Base-by-base conservation (phyloP, 2,888 invertebrate species). In the Rutpela maculata region DNA sequence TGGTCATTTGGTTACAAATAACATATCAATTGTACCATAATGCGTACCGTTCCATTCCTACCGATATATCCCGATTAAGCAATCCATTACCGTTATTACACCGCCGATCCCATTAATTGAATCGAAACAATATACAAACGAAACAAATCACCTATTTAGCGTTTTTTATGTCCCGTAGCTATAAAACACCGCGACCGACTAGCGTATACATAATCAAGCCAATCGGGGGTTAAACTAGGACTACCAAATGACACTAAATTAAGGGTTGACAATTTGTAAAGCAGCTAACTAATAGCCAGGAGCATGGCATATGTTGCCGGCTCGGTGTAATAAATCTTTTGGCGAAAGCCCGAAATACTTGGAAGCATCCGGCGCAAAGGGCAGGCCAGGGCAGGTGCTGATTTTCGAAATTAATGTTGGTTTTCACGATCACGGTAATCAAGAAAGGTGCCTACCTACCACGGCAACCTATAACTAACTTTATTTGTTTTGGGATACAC, bases 321-420 rank as follows among this genome's bases (percentile, higher is more conserved):
- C 38, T 60, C 62, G 55, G 12, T 31, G 60, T 69, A 62, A 80
- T 81, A 81, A 81, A 81, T 81, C 81, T 81, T 71, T 22, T 17
- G 63, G 68, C 55, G 55, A 63, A 57, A 56, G 76, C 55, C 67
- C 72, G 67, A 43, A 65, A 75, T 73, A 84, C 79, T 81, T 80
- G 81, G 67, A 70, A 62, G 67, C 66, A 78, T 76, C 74, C 80
- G 80, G 78, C 31, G 55, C 17, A 38, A 73, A 71, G 75, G 73
- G 80, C 78, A 77, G 75, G 73, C 78, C 78, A 77, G 80, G 80
- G 80, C 80, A 80, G 80, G 80, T 80, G 80, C 81, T 79, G 82
- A 84, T 84, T 85, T 84, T 75, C 68, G 72, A 82, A 83, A 81
- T 82, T 85, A 85, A 84, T 84, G 83, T 80, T 63, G 78, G 81